Conservation (phyloP, 2,113 vertebrate genomes). For the Oryzias woworae region DNA sequence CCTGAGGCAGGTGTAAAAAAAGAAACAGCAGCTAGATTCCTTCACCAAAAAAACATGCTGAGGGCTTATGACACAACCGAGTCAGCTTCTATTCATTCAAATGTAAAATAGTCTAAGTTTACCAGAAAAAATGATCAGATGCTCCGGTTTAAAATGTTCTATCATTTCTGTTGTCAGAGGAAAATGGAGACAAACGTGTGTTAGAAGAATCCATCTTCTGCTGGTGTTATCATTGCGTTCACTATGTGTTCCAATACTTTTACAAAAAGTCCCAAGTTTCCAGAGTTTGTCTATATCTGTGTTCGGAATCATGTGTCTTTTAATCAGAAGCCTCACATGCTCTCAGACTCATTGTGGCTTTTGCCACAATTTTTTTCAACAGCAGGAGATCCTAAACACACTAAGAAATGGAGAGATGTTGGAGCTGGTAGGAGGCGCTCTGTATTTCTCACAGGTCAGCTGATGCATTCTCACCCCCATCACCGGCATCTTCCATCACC, state of each 20-base stretch:
- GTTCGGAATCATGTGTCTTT: conserved; percentile 34
- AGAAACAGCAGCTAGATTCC: too few relatives aligned
- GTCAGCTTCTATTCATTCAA: too few relatives aligned
- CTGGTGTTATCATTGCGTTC: background rate
- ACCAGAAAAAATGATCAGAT: too few relatives aligned
- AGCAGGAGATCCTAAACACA: conserved; percentile 9
- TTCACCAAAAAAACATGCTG: too few relatives aligned
- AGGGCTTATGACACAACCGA: too few relatives aligned
- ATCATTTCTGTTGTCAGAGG: conserved; percentile 25
- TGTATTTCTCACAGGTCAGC: conserved; percentile 62
- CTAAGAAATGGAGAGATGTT: conserved; percentile 3
- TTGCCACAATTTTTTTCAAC: conserved; percentile 17
- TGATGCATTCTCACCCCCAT: conserved; percentile 36
- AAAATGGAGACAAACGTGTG: conserved; percentile 35
- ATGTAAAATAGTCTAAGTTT: too few relatives aligned
- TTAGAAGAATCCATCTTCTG: conserved; percentile 36
- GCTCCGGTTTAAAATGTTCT: too few relatives aligned
- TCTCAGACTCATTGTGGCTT: background rate
- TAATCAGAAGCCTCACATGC: conserved; percentile 8
- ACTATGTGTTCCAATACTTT: conserved; percentile 13
- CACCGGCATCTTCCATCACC: conserved; percentile 35
- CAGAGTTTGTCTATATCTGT: conserved; percentile 22
- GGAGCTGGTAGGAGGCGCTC: conserved; percentile 13
- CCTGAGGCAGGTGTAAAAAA: too few relatives aligned
- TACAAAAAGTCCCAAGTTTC: conserved; percentile 20